Conservation (phyloP, 2,113 vertebrate species). For the Trichechus manatus region DNA sequence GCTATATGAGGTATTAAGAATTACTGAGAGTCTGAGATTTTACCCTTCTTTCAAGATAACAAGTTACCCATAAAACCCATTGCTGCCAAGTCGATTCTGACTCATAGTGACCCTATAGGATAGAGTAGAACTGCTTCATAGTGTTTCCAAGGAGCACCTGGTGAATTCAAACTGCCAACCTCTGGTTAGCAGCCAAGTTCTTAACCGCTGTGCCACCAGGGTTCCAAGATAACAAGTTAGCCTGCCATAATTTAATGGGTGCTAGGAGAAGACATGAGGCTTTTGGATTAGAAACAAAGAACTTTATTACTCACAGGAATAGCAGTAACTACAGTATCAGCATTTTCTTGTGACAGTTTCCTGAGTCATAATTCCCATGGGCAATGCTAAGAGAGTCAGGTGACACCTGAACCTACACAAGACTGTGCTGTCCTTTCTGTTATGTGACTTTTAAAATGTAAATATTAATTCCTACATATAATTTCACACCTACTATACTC, state of each 20-base stretch:
- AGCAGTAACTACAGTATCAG: not conserved
- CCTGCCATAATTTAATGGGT: not conserved
- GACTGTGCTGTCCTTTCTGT: not conserved
- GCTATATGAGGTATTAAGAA: not conserved
- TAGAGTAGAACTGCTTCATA: too few relatives aligned
- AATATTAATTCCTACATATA: not conserved
- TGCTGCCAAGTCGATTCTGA: too few relatives aligned
- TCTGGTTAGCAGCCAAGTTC: too few relatives aligned
- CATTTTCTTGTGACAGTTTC: not conserved
- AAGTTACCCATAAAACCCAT: too few relatives aligned
- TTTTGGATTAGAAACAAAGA: constrained; percentile 25
- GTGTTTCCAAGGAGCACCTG: too few relatives aligned
- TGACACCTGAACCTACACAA: not conserved
- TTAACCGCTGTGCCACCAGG: too few relatives aligned
- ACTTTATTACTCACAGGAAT: not conserved
- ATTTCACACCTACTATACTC: not conserved
- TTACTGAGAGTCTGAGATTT: not conserved
- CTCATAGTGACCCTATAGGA: too few relatives aligned
- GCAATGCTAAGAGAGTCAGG: not conserved
- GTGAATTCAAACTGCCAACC: too few relatives aligned
- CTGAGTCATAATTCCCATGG: not conserved
- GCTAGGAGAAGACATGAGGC: not conserved
- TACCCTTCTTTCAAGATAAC: not conserved
- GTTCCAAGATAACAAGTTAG: not conserved
- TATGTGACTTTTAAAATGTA: constrained; percentile 14